A percentile compares a stretch with the other conserved stretches of the same genome.
These are phyloP conservation scores for Zosterops japonicus DNA, from an alignment of 2,113 vertebrate genomes.

Conservation along the genomic window DNA sequence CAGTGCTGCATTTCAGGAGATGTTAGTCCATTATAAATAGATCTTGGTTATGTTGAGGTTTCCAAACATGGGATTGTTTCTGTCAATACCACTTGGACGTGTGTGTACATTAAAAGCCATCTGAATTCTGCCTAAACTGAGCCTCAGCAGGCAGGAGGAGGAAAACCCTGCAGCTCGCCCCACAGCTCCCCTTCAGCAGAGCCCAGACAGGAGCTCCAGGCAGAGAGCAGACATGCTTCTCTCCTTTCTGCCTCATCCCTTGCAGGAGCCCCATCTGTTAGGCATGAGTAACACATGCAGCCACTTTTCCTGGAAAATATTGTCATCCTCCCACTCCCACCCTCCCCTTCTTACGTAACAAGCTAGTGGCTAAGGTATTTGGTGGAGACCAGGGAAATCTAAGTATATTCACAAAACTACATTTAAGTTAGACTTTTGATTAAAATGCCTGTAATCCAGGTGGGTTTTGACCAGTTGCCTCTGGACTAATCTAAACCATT, in stretches of 20 bases:
- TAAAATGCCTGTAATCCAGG: not conserved
- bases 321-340: slow-evolving; percentile 27
- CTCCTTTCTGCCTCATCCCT: not conserved
- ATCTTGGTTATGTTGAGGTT: not conserved
- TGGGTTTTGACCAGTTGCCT: not conserved
- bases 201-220: not conserved
- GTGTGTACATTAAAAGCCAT: not conserved
- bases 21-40: slow-evolving; percentile 4
- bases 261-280: slow-evolving; percentile 1
- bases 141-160: not conserved
- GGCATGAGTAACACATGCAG: slow-evolving; percentile 51
- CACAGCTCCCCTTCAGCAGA: not conserved
- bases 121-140: not conserved
- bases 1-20: not conserved
- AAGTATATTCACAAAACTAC: not conserved
- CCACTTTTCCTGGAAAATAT: slow-evolving; percentile 40
- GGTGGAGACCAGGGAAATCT: not conserved
- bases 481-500: not conserved
- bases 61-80: not conserved
- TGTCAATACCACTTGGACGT: not conserved
- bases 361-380: not conserved
- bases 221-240: not conserved
- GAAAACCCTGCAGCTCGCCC: not conserved
- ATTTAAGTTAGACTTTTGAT: not conserved
- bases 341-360: slow-evolving; percentile 33